Evolutionary conservation across 2,113 vertebrate species (phyloP).

Genomic region (Oriolus oriolus): DNA sequence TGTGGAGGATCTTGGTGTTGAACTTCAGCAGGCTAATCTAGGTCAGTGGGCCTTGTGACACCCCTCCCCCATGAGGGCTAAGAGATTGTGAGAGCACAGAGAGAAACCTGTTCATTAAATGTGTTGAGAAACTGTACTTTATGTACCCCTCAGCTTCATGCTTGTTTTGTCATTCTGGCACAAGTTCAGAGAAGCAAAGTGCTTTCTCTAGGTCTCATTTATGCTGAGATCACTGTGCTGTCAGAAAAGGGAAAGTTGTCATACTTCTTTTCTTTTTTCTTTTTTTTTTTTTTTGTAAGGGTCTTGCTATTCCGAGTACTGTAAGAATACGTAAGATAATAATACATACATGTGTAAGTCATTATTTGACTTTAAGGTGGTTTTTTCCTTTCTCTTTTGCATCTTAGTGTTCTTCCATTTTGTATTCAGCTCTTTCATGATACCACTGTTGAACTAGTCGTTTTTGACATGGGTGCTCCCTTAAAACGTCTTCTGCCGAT

Average conservation of each 20-base stretch:
- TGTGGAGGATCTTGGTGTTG: not conserved
- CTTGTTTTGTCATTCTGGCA: not conserved
- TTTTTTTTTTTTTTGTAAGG: not conserved
- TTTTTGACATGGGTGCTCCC: not conserved
- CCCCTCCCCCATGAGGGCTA: not conserved
- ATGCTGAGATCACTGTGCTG: not conserved
- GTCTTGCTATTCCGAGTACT: not conserved
- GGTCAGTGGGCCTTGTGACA: constrained; percentile 2
- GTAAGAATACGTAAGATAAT: not conserved
- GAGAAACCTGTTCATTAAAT: not conserved
- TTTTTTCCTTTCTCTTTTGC: not conserved
- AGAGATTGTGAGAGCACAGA: not conserved
- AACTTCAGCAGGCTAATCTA: not conserved
- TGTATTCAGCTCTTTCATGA: not conserved
- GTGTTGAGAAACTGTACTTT: not conserved
- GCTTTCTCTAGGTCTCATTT: not conserved
- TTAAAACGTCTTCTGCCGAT: not conserved
- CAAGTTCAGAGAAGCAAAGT: not conserved
- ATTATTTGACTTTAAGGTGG: not conserved
- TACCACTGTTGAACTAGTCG: not conserved
- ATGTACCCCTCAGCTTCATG: not conserved
- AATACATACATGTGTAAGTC: not conserved
- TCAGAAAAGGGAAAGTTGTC: not conserved
- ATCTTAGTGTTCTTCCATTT: not conserved
- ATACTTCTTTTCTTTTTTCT: not conserved